phyloP scores from a whole-genome alignment of 2,113 vertebrate genomes.

The Canis aureus region DNA sequence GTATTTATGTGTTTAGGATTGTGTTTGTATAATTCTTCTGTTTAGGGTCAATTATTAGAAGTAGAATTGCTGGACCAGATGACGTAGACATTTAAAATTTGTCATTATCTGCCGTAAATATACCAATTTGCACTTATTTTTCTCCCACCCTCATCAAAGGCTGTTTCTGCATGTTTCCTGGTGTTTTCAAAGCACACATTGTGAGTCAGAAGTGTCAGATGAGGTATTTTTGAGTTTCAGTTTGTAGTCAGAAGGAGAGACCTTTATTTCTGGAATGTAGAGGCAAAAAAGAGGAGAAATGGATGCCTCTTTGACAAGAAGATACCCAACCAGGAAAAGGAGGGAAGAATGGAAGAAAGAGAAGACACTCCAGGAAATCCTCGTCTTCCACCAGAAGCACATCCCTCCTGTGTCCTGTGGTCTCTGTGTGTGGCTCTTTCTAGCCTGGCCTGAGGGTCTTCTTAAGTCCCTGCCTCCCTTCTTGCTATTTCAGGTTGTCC shows the following conservation, averaged over 20 bases:
- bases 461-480: neutral
- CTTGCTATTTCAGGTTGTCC: neutral
- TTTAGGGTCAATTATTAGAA: neutral
- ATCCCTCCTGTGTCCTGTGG: neutral
- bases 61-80: neutral
- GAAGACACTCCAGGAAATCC: neutral
- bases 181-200: neutral
- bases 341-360: neutral
- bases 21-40: neutral
- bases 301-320: neutral
- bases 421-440: neutral
- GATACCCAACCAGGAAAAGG: neutral
- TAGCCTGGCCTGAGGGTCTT: neutral
- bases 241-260: conserved; percentile 13
- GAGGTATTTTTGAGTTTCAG: conserved; percentile 26
- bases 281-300: neutral
- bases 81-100: neutral
- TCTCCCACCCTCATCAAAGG: neutral
- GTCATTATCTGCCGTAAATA: neutral
- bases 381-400: neutral
- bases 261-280: neutral
- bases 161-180: neutral
- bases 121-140: neutral
- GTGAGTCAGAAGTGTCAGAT: neutral
- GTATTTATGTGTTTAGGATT: neutral